Conservation (phyloP, 1,140 invertebrate genomes). For the Drosophila ogumai region DNA sequence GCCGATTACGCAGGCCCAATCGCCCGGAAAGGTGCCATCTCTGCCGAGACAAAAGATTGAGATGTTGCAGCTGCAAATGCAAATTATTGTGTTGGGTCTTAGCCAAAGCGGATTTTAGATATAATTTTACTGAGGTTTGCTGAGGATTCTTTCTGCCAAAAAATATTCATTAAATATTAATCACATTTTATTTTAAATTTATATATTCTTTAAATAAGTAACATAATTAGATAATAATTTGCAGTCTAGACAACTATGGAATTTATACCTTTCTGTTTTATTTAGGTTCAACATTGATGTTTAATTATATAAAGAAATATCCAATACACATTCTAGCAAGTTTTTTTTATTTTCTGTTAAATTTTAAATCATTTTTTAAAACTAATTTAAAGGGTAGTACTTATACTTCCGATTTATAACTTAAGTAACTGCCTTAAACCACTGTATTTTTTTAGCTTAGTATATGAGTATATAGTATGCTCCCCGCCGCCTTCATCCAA, state of each 20-base stretch:
- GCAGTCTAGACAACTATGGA: background rate
- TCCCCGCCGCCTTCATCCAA: slow-evolving; percentile 35
- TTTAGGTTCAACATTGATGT: background rate
- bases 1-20: slow-evolving; percentile 25
- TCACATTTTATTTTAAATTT: background rate
- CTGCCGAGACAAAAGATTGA: slow-evolving; percentile 29
- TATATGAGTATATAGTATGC: slow-evolving; percentile 4
- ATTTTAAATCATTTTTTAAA: background rate
- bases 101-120: background rate
- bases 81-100: slow-evolving; percentile 4
- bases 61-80: slow-evolving; percentile 9
- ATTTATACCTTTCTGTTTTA: background rate
- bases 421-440: background rate
- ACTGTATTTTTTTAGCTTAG: slow-evolving; percentile 44
- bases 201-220: background rate
- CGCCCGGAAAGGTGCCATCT: slow-evolving; percentile 14
- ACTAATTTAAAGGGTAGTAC: background rate
- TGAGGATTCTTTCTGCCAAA: background rate
- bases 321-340: background rate
- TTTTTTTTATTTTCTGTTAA: background rate
- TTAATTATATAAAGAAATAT: background rate
- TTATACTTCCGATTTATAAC: no score
- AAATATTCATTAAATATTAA: background rate
- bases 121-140: background rate
- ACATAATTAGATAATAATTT: background rate